Conservation (phyloP, 1,140 invertebrate species). For the Hydropsyche tenuis region DNA sequence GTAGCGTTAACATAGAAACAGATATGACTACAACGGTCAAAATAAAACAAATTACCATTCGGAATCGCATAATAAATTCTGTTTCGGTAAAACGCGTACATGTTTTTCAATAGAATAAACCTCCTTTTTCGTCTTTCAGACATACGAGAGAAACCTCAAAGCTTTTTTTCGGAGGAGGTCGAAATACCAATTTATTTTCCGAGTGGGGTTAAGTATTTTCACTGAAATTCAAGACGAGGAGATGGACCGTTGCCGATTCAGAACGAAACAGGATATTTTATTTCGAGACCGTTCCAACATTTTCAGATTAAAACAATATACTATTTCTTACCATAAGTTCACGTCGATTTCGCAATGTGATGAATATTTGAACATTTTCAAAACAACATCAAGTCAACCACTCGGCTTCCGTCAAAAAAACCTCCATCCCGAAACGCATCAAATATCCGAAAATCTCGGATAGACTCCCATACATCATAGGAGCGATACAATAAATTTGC, state of each 20-base stretch:
- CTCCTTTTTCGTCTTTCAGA: not conserved
- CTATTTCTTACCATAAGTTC: too few relatives aligned
- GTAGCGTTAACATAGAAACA: too few relatives aligned
- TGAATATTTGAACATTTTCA: too few relatives aligned
- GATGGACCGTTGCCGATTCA: not conserved
- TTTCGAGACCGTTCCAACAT: not conserved
- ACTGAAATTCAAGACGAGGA: constrained; percentile 19
- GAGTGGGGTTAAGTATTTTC: constrained; percentile 26
- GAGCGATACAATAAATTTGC: too few relatives aligned
- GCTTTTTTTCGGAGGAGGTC: constrained; percentile 15
- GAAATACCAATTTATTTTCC: constrained; percentile 26
- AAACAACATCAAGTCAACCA: too few relatives aligned
- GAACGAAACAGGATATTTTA: constrained; percentile 19
- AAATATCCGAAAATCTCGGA: too few relatives aligned
- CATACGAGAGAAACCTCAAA: constrained; percentile 5
- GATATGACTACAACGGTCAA: too few relatives aligned
- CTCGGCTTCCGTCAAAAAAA: too few relatives aligned
- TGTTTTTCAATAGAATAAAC: constrained; percentile 15
- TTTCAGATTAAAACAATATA: constrained; percentile 10
- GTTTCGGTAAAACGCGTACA: constrained; percentile 23
- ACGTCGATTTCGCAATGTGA: too few relatives aligned
- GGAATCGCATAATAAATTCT: constrained; percentile 1
- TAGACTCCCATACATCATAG: too few relatives aligned
- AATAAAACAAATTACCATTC: constrained; percentile 13
- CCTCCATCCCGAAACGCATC: too few relatives aligned